A percentile compares a stretch with the other conserved stretches of the same genome.
These are phyloP conservation scores for Chaenodraco wilsoni DNA, from an alignment of 2,797 vertebrate genomes.

Conservation along the genomic window DNA sequence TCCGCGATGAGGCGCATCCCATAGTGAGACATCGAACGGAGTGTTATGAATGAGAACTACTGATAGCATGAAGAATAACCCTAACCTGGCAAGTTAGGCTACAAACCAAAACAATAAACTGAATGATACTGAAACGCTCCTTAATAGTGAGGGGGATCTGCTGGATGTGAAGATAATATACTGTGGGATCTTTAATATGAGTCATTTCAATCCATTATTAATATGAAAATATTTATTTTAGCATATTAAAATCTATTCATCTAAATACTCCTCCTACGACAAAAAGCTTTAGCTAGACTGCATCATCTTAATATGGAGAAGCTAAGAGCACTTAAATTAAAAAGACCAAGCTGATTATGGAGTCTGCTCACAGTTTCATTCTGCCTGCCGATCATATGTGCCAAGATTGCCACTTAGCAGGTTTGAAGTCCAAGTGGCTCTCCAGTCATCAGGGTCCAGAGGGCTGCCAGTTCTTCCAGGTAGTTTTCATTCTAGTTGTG, in stretches of 20 bases:
- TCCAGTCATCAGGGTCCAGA: slow-evolving; percentile 45
- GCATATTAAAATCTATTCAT: background rate
- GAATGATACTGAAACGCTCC: background rate
- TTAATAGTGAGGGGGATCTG: background rate
- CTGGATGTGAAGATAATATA: background rate
- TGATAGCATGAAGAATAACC: background rate
- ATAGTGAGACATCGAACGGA: no score
- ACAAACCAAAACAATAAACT: slow-evolving; percentile 5
- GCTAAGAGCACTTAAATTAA: slow-evolving; percentile 6
- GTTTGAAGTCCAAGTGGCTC: slow-evolving; percentile 51
- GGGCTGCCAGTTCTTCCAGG: slow-evolving; percentile 37
- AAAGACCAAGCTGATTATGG: background rate
- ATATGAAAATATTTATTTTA: slow-evolving; percentile 1
- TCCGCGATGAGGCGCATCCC: no score
- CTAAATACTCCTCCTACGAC: background rate
- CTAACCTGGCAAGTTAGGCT: background rate
- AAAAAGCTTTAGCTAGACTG: background rate
- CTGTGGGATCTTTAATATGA: background rate
- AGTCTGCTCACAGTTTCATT: slow-evolving; percentile 18
- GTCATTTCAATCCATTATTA: slow-evolving; percentile 1
- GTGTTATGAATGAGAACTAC: background rate
- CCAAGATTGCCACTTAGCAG: slow-evolving; percentile 39
- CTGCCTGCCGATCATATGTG: slow-evolving; percentile 18
- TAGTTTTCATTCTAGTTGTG: slow-evolving; percentile 53
- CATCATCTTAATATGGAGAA: slow-evolving; percentile 3